Percentiles rank a stretch among this genome's conserved stretches.
phyloP scores from a whole-genome alignment of 1,140 invertebrate genomes.

The Philaenus spumarius region DNA sequence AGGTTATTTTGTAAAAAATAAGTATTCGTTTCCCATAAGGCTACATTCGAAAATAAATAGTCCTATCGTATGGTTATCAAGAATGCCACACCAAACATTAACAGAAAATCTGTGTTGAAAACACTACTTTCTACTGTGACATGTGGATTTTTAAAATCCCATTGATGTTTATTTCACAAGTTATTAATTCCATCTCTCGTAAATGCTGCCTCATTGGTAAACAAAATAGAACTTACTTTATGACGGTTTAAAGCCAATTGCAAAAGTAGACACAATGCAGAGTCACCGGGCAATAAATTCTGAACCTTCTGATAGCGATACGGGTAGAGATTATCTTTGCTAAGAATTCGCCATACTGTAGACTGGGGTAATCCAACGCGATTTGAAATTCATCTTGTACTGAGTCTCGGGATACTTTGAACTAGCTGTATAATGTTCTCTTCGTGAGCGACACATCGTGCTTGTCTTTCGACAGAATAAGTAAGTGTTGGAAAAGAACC shows the following conservation, averaged over 20 bases:
- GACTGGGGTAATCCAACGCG: background rate
- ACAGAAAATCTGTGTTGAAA: background rate
- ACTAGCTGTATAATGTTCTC: background rate
- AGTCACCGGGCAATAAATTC: background rate
- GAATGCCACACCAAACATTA: background rate
- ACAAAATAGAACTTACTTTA: background rate
- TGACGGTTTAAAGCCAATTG: background rate
- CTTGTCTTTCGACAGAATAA: background rate
- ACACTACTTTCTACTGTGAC: background rate
- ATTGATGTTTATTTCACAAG: background rate
- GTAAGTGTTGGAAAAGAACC: background rate
- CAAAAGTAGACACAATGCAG: background rate
- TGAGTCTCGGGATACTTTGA: background rate
- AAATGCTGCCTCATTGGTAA: background rate
- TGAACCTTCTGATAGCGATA: background rate
- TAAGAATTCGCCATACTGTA: background rate
- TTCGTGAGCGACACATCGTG: background rate
- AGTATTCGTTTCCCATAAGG: too few species aligned
- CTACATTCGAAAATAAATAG: too few species aligned
- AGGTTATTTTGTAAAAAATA: too few species aligned
- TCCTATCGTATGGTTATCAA: background rate
- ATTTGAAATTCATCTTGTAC: background rate
- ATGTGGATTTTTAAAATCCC: background rate
- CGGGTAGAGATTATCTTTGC: background rate
- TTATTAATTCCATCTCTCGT: background rate